Conservation (phyloP, 2,797 vertebrate species). For the Sebastes oblongus region DNA sequence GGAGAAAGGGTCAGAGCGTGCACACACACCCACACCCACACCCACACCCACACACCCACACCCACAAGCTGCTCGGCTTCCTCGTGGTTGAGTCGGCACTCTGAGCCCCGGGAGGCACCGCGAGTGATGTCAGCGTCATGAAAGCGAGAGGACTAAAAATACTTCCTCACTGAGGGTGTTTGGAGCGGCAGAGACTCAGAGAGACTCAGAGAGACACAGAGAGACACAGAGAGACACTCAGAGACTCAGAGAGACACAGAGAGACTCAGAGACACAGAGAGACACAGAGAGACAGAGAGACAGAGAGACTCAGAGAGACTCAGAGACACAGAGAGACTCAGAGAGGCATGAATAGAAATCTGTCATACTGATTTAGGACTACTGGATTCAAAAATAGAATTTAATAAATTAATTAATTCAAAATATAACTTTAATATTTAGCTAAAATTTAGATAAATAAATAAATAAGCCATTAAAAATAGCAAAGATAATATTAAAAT, state of each 20-base stretch:
- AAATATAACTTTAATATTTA: background rate
- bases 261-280: no score
- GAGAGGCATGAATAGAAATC: no score
- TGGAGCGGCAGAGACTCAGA: background rate
- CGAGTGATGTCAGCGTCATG: conserved; percentile 32
- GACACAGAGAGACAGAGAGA: no score
- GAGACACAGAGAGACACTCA: no score
- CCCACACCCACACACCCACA: background rate
- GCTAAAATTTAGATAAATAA: no score
- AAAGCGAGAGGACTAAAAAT: conserved; percentile 61
- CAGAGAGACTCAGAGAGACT: no score
- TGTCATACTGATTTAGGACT: no score
- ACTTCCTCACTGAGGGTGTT: background rate
- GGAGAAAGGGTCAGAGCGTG: background rate
- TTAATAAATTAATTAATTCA: background rate
- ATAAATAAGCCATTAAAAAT: no score
- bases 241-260: no score
- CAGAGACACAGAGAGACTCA: no score
- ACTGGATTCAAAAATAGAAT: no score
- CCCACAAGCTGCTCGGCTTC: background rate
- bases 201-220: background rate
- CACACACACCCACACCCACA: background rate
- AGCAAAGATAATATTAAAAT: no score
- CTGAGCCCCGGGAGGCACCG: conserved; percentile 5
- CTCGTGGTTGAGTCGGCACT: background rate